phyloP scores from a whole-genome alignment of 2,797 vertebrate genomes.

The Brotogeris chrysoptera region DNA sequence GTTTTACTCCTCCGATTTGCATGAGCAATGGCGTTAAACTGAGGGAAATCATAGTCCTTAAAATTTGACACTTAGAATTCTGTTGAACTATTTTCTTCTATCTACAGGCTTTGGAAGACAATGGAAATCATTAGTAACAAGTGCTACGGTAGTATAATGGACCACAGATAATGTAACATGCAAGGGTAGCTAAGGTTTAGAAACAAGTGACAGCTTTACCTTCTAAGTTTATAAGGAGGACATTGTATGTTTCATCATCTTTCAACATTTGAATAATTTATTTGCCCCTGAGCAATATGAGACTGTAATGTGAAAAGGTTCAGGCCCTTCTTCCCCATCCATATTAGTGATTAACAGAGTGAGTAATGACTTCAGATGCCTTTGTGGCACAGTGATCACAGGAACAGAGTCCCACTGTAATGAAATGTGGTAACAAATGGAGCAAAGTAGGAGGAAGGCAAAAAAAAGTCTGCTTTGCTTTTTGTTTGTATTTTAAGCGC shows the following conservation, averaged over 20 bases:
- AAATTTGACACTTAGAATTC: neutral
- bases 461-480: neutral
- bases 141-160: neutral
- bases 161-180: neutral
- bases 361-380: neutral
- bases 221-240: neutral
- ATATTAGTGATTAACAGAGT: conserved; percentile 35
- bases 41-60: neutral
- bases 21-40: neutral
- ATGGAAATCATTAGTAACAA: neutral
- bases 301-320: neutral
- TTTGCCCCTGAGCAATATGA: neutral
- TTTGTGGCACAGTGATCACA: neutral
- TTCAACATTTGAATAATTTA: neutral
- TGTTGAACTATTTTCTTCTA: neutral
- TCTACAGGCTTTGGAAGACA: neutral
- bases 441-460: neutral
- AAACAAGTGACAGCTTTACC: neutral
- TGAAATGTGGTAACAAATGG: neutral
- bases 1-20: neutral
- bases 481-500: neutral
- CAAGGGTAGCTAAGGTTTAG: neutral
- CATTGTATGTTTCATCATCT: neutral
- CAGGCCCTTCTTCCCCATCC: neutral
- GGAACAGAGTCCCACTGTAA: neutral